These are phyloP conservation scores for Diorhabda elongata DNA, from an alignment of 1,140 invertebrate species.

Conservation along the genomic window DNA sequence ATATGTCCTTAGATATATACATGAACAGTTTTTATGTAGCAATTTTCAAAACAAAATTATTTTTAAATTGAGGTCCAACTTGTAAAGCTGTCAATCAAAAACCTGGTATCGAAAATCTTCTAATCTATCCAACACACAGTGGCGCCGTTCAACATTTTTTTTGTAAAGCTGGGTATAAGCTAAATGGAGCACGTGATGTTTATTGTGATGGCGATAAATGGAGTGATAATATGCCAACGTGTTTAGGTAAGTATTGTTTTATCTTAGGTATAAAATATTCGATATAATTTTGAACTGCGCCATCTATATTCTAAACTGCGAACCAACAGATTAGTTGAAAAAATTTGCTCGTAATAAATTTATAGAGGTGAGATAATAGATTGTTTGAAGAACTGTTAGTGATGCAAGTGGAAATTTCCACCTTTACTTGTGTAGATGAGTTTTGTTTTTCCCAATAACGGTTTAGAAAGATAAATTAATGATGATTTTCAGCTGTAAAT, in stretches of 20 bases:
- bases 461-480: neutral
- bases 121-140: slow-evolving; percentile 49
- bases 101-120: slow-evolving; percentile 49
- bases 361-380: no score
- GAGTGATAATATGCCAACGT: slow-evolving; percentile 58
- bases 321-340: no score
- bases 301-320: no score
- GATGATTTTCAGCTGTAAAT: slow-evolving; percentile 40
- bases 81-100: slow-evolving; percentile 14
- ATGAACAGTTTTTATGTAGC: no score
- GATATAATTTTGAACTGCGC: no score
- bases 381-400: no score
- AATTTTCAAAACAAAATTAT: neutral
- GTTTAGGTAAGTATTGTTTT: slow-evolving; percentile 52
- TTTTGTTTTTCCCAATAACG: no score
- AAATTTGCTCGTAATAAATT: no score
- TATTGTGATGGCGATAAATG: slow-evolving; percentile 63
- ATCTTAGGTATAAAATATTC: no score
- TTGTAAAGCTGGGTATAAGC: slow-evolving; percentile 57
- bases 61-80: slow-evolving; percentile 5
- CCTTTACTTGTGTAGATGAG: no score
- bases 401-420: no score
- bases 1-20: no score
- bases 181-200: slow-evolving; percentile 54
- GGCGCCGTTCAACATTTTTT: slow-evolving; percentile 59